Percentiles rank a stretch among this genome's conserved stretches.
Conservation (phyloP, 1,140 invertebrate genomes). For the silkworm (Bombyx mori) region ASM3026992v2 NC_085128.1:8825001-8825500, state of each 20-base stretch:
- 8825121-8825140: conserved; percentile 40
- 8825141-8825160: conserved; percentile 59
- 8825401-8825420: no score
- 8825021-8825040: conserved; percentile 55
- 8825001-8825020: conserved; percentile 46
- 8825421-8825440: no score
- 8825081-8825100: conserved; percentile 43
- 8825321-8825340: no score
- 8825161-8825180: conserved; percentile 41
- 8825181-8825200: conserved; percentile 42
- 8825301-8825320: neutral
- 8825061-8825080: conserved; percentile 52
- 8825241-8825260: conserved; percentile 28
- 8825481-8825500: no score
- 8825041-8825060: conserved; percentile 52
- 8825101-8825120: conserved; percentile 63
- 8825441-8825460: no score
- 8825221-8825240: conserved; percentile 29
- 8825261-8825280: neutral
- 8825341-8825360: no score
- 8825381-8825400: no score
- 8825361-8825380: no score
- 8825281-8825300: neutral
- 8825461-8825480: no score
- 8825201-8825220: conserved; percentile 34